A percentile compares a stretch with the other conserved stretches of the same genome.
These are phyloP conservation scores for Vidua macroura DNA, from an alignment of 2,113 vertebrate genomes.

Conservation along the genomic window DNA sequence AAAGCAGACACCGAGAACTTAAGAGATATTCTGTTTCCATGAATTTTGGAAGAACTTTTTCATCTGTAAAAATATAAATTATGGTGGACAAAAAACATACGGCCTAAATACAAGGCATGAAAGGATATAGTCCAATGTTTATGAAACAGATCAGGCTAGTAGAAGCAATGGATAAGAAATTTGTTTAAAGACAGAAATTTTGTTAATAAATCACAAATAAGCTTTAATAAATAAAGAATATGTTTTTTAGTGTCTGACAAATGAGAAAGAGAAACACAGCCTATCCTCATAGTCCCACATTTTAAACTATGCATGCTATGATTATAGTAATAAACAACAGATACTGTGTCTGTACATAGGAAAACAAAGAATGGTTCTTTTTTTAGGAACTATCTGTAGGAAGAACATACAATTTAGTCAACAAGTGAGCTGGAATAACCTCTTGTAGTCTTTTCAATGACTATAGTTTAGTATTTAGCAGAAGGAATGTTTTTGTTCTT, in stretches of 20 bases:
- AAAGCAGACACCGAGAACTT: not conserved
- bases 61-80: not conserved
- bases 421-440: slow-evolving; percentile 65
- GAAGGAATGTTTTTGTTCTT: slow-evolving; percentile 61
- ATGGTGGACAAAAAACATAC: not conserved
- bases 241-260: not conserved
- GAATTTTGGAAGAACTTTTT: not conserved
- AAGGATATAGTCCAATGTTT: not conserved
- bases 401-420: slow-evolving; percentile 72
- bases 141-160: not conserved
- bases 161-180: slow-evolving; percentile 20
- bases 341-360: slow-evolving; percentile 52
- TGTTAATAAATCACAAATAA: slow-evolving; percentile 50
- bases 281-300: slow-evolving; percentile 64
- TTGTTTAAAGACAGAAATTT: slow-evolving; percentile 49
- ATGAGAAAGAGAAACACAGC: slow-evolving; percentile 47
- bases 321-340: slow-evolving; percentile 66
- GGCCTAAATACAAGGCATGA: not conserved
- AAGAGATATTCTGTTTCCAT: not conserved
- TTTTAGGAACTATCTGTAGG: slow-evolving; percentile 75
- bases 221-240: slow-evolving; percentile 50
- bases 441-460: slow-evolving; percentile 61
- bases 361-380: slow-evolving; percentile 70
- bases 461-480: slow-evolving; percentile 36
- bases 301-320: slow-evolving; percentile 69